Conservation (phyloP, 92 coral and sea anemone genomes). For the Porites evermanni region DNA sequence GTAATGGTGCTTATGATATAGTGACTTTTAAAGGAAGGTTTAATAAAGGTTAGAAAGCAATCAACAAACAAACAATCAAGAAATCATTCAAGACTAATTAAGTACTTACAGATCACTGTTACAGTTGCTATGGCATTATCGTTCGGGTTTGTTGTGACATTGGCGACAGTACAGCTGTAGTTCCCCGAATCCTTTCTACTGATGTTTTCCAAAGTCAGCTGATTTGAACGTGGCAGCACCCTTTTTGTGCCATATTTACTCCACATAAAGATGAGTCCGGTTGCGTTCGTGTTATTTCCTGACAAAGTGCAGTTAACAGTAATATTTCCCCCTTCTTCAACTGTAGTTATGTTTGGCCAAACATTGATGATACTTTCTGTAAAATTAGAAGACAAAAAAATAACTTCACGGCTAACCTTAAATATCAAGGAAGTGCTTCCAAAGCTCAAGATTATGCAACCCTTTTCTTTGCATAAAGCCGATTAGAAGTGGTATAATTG, state of each 20-base stretch:
- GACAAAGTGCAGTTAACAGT: not conserved
- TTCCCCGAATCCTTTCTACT: constrained; percentile 22
- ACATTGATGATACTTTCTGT: not conserved
- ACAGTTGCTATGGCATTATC: not conserved
- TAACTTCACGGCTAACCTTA: not conserved
- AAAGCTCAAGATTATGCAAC: too few relatives aligned
- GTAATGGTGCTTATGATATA: too few relatives aligned
- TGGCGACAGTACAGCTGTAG: constrained; percentile 51
- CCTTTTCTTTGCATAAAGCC: too few relatives aligned
- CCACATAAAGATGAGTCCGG: constrained; percentile 23
- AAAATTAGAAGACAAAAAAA: not conserved
- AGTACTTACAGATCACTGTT: constrained; percentile 43
- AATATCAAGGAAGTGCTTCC: too few relatives aligned
- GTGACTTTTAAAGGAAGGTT: too few relatives aligned
- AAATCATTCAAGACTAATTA: not conserved
- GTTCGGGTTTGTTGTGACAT: constrained; percentile 25
- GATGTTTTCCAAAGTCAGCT: constrained; percentile 15
- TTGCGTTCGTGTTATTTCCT: not conserved
- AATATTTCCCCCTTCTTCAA: constrained; percentile 9
- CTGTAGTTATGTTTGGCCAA: not conserved
- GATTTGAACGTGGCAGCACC: constrained; percentile 28
- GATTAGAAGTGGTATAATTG: too few relatives aligned
- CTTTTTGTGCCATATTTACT: not conserved
- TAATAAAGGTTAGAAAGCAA: not conserved
- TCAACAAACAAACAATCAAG: not conserved